Base-by-base conservation (phyloP, 2,888 invertebrate genomes). In the Prostheceraeus crozeri region DNA sequence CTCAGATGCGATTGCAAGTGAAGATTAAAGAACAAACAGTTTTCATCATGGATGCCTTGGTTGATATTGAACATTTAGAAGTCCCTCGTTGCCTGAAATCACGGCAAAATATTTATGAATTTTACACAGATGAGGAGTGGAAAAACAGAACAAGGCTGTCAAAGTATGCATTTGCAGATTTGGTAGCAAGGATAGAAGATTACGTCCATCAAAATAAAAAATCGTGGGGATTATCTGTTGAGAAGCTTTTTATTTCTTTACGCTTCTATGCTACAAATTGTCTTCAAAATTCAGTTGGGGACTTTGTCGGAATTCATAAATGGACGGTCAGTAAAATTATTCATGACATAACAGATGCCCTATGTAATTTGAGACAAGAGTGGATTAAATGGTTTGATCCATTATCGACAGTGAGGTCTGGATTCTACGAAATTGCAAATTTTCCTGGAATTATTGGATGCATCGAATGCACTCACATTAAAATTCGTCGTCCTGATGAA, bases 361-460 rank as follows among this genome's bases (percentile, higher is more conserved):
- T 40, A 23, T 40, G 40, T 40, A 16, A 40, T 6, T 40, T 40
- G 23, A 16, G 40, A 16, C 19, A 40, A 40, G 23, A 23, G 40
- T 40, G 40, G 40, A 40, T 40, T 40, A 40, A 40, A 40, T 40
- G 23, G 14, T 40, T 40, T 23, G 40, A 40, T 40, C 40, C 40
- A 40, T 23, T 40, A 16, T 16, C 19, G 14, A 40, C 40, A 16
- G 40, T 40, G 14, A 16, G 16, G 23, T 16, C 40, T 16, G 40
- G 40, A 16, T 40, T 40, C 40, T 40, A 40, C 19, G 40, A 40
- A 40, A 40, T 40, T 16, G 14, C 19, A 16, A 40, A 40, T 40
- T 40, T 40, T 40, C 40, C 40, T 4, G 40, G 40, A 40, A 23
- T 40, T 16, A 40, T 40, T 8, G 40, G 40, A 16, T 40, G 40